Base-by-base conservation (phyloP, 2,797 vertebrate genomes). In the Acanthopagrus latus region DNA sequence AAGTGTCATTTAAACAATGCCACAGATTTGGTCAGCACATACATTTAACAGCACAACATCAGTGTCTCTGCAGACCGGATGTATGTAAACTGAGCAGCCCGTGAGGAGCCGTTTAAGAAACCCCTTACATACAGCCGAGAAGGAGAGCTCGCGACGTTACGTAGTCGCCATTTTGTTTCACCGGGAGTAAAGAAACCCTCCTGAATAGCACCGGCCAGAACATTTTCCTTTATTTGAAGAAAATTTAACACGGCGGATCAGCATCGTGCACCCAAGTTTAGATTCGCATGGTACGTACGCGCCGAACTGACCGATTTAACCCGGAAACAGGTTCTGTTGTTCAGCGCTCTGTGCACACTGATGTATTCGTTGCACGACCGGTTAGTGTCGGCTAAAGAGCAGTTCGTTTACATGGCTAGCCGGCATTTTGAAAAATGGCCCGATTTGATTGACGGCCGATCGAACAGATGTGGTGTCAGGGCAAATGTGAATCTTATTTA, bases 351-450 rank as follows among this genome's bases (percentile, higher is more conserved):
- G 6, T 82, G 70, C 50, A 64, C 76, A 64, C 55, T 76, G 76
- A 56, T 71, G 58, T 72, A 66, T 57, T 57, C 67, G 76, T 54
- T 70, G 69, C 62, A 20, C 67, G 38, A 43, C 23, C 64, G 71
- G 79, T 8, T 16, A 10, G 5, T 6, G 59, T n/a, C 60, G 71
- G 78, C 81, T 44, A 8, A 44, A 23, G 33, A 68, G 67, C 76
- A 17, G 56, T 50, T 74, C 14, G 29, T n/a, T 56, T 56, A 13
- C 66, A 29, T 12, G 41, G 76, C 82, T 76, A 92, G 80, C 96
- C 95, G 95, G 95, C 95, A 95, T 96, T 96, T 95, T 93, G 93
- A 91, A 90, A 93, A 93, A 76, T 79, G 92, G 89, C 90, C 90
- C 84, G 74, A 62, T 66, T 48, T 52, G 9, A 23, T 9, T 23